Conservation (phyloP, 2,888 invertebrate genomes). For the Chrysolina americana region DNA sequence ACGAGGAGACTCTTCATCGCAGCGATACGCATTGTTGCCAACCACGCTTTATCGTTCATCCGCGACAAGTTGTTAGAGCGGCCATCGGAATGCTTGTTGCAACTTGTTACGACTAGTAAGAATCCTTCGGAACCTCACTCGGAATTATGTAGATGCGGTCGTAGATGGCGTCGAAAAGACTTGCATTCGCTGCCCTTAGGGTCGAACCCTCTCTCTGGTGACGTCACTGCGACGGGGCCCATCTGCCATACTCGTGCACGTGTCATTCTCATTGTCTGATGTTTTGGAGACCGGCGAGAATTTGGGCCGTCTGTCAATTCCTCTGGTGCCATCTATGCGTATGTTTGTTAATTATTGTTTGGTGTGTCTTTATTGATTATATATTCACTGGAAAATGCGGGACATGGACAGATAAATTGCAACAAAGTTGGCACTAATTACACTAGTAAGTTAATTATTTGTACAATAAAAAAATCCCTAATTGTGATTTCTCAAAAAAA, state of each 20-base stretch:
- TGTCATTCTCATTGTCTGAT: slow-evolving; percentile 41
- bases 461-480: no score
- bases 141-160: slow-evolving; percentile 14
- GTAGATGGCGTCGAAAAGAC: slow-evolving; percentile 15
- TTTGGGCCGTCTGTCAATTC: slow-evolving; percentile 25
- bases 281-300: slow-evolving; percentile 16
- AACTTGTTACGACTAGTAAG: slow-evolving; percentile 8
- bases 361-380: no score
- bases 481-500: no score
- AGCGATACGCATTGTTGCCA: neutral
- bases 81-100: neutral
- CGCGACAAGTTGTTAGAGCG: slow-evolving; percentile 1
- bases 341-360: no score
- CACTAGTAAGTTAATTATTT: no score
- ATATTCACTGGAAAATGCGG: no score
- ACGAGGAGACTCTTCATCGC: no score
- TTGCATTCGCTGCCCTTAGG: slow-evolving; percentile 22
- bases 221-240: slow-evolving; percentile 45
- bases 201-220: slow-evolving; percentile 44
- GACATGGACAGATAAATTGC: no score
- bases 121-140: slow-evolving; percentile 4
- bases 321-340: neutral
- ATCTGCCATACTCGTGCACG: slow-evolving; percentile 47
- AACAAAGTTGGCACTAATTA: no score
- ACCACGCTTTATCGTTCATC: neutral